Conservation (phyloP, 2,888 invertebrate species). For the Apotomis betuletana region DNA sequence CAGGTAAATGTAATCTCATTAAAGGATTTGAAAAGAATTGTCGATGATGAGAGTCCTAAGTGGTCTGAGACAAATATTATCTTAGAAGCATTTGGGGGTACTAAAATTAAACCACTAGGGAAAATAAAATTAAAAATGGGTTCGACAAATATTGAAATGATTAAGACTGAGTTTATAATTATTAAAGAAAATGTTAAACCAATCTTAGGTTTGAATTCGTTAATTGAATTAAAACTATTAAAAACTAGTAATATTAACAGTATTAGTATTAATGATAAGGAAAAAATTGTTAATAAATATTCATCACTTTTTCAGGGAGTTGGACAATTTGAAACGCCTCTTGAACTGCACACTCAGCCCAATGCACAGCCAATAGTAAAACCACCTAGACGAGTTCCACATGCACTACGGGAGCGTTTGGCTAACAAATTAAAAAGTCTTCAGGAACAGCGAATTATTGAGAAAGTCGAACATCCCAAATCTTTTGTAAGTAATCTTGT, state of each 20-base stretch:
- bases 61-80: conserved; percentile 41
- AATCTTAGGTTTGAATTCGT: too few relatives aligned
- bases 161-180: background rate
- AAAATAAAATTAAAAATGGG: conserved; percentile 25
- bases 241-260: too few relatives aligned
- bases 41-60: conserved; percentile 41
- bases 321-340: conserved; percentile 38
- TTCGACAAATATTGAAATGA: conserved; percentile 20
- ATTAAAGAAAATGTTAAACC: too few relatives aligned
- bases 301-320: conserved; percentile 30
- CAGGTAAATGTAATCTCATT: conserved; percentile 24
- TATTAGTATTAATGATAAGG: too few relatives aligned
- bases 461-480: conserved; percentile 42
- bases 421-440: conserved; percentile 40
- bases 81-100: conserved; percentile 36
- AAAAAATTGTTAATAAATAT: too few relatives aligned
- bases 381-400: conserved; percentile 40
- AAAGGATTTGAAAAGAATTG: conserved; percentile 25
- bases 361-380: conserved; percentile 34
- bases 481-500: conserved; percentile 44
- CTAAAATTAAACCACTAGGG: conserved; percentile 8
- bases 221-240: too few relatives aligned
- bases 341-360: conserved; percentile 41
- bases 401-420: conserved; percentile 34
- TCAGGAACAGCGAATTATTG: conserved; percentile 38